These are phyloP conservation scores for Spheniscus mendiculus DNA, from an alignment of 2,113 vertebrate genomes.

Conservation along the genomic window DNA sequence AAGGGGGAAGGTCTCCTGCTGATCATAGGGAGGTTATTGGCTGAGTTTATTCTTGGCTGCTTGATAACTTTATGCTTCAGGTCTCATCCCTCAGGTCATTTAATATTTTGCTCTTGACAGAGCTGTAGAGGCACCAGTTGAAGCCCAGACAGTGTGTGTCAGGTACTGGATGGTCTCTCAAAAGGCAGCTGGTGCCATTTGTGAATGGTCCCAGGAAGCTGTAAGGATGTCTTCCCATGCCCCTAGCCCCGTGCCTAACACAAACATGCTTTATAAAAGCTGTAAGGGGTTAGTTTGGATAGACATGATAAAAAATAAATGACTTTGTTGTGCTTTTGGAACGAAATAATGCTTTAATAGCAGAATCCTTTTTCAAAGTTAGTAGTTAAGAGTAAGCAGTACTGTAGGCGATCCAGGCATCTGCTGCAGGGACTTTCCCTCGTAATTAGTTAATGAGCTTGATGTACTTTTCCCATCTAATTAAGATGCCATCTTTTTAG, in stretches of 20 bases:
- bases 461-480: conserved; percentile 49
- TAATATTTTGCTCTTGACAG: not conserved
- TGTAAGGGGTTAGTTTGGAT: not conserved
- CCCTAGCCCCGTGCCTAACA: not conserved
- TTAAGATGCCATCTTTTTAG: conserved; percentile 14
- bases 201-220: not conserved
- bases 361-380: conserved; percentile 50
- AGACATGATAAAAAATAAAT: conserved; percentile 3
- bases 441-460: conserved; percentile 59
- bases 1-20: not conserved
- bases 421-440: conserved; percentile 64
- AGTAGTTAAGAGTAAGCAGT: conserved; percentile 6
- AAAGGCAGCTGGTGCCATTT: not conserved
- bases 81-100: not conserved
- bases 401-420: conserved; percentile 46
- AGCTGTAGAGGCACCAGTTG: not conserved
- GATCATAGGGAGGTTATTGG: not conserved
- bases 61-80: not conserved
- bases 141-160: not conserved
- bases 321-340: conserved; percentile 26
- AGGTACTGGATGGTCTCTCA: not conserved
- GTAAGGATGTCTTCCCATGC: not conserved
- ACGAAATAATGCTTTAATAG: conserved; percentile 47
- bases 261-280: not conserved
- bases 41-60: not conserved